Evolutionary conservation across 2,113 vertebrate species (phyloP).

Genomic region (Notarius quadriscutis): DNA sequence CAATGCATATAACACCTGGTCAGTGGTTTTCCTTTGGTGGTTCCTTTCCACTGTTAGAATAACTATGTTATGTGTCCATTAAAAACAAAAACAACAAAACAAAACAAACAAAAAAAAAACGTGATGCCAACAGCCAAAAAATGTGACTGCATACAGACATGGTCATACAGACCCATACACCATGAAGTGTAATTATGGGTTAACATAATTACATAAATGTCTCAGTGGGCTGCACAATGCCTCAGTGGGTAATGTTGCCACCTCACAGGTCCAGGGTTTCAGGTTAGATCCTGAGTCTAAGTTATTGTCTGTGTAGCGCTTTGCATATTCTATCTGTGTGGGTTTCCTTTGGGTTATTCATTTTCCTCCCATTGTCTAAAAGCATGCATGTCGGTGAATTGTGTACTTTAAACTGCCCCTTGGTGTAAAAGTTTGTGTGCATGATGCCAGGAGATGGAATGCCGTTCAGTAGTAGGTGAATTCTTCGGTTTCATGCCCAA

Average conservation of each 20-base stretch:
- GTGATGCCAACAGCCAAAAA: not conserved
- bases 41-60: not conserved
- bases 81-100: too few species aligned
- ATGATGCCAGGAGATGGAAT: not conserved
- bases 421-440: not conserved
- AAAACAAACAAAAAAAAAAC: not conserved
- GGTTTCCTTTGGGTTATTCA: not conserved
- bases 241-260: not conserved
- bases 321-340: not conserved
- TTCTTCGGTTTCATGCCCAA: not conserved
- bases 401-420: not conserved
- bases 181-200: slow-evolving; percentile 18
- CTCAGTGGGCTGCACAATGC: not conserved
- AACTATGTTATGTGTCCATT: not conserved
- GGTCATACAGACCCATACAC: not conserved
- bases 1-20: not conserved
- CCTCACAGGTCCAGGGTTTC: not conserved
- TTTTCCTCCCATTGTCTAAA: not conserved
- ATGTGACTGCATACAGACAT: not conserved
- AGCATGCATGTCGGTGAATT: not conserved
- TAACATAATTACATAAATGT: slow-evolving; percentile 26
- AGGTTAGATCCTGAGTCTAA: not conserved
- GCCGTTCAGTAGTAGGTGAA: not conserved
- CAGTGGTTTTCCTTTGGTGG: not conserved
- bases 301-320: not conserved